phyloP scores from a whole-genome alignment of 1,140 invertebrate genomes.

The Trichoplusia ni region DNA sequence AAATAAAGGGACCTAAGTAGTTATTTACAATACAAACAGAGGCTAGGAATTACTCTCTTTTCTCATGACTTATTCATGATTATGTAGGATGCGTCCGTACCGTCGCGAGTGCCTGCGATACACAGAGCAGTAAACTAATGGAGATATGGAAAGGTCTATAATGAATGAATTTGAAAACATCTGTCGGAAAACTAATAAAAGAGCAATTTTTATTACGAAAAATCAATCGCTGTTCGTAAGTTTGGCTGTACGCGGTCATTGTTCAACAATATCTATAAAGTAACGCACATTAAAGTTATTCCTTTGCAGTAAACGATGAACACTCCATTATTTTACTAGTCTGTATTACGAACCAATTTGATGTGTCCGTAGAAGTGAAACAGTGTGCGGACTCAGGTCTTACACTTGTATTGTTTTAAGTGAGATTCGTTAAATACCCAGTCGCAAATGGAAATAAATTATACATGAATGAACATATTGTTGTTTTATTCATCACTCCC shows the following conservation, averaged over 20 bases:
- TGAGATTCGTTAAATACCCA: slow-evolving; percentile 65
- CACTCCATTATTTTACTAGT: slow-evolving; percentile 4
- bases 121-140: slow-evolving; percentile 4
- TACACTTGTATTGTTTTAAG: slow-evolving; percentile 28
- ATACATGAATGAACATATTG: slow-evolving; percentile 51
- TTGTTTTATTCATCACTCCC: slow-evolving; percentile 36
- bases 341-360: slow-evolving; percentile 10
- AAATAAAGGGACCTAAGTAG: slow-evolving; percentile 22
- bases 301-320: neutral
- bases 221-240: too few species aligned
- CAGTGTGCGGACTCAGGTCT: slow-evolving; percentile 31
- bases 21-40: slow-evolving; percentile 10
- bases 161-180: neutral
- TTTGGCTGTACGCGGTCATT: neutral
- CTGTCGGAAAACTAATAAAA: neutral
- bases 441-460: slow-evolving; percentile 73
- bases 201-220: neutral
- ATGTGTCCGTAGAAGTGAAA: slow-evolving; percentile 39
- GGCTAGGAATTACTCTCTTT: slow-evolving; percentile 3
- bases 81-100: slow-evolving; percentile 4
- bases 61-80: neutral
- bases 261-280: neutral
- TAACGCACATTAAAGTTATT: neutral
- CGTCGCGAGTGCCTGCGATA: slow-evolving; percentile 7
- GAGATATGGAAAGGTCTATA: neutral